A percentile compares a stretch with the other conserved stretches of the same genome.
These are phyloP conservation scores for Littorina saxatilis DNA, from an alignment of 1,140 invertebrate genomes.

Conservation along the genomic window DNA sequence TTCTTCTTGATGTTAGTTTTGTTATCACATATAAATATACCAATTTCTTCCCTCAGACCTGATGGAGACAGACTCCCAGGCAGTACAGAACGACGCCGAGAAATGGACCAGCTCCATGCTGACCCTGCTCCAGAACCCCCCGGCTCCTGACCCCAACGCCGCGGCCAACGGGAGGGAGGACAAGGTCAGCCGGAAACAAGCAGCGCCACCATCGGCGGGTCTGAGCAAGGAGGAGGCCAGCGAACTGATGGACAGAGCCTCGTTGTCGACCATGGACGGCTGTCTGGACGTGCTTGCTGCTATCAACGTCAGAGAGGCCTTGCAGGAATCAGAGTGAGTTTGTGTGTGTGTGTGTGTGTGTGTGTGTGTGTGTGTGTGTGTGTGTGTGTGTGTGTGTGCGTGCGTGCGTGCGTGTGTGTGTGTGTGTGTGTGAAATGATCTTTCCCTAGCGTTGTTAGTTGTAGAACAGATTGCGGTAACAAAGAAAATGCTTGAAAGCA, in stretches of 20 bases:
- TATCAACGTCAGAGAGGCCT: slow-evolving; percentile 60
- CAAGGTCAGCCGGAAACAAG: slow-evolving; percentile 16
- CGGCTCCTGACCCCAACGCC: background rate
- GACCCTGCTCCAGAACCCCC: slow-evolving; percentile 31
- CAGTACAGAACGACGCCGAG: slow-evolving; percentile 40
- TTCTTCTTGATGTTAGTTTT: too few species aligned
- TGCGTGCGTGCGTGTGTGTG: too few species aligned
- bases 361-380: background rate
- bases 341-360: background rate
- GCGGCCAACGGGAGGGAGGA: slow-evolving; percentile 32
- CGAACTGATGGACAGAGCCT: slow-evolving; percentile 58
- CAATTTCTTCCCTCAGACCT: slow-evolving; percentile 10
- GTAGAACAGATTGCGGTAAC: too few species aligned
- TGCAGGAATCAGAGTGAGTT: slow-evolving; percentile 71
- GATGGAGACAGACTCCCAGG: slow-evolving; percentile 34
- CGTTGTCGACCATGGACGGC: slow-evolving; percentile 66
- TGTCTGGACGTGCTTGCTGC: slow-evolving; percentile 67
- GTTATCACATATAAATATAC: too few species aligned
- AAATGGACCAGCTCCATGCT: slow-evolving; percentile 46
- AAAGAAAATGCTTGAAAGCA: too few species aligned
- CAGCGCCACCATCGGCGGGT: background rate
- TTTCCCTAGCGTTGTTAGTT: too few species aligned
- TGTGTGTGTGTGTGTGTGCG: too few species aligned
- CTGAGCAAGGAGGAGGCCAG: slow-evolving; percentile 55
- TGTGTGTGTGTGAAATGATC: too few species aligned